Evolutionary conservation across 2,888 invertebrate genomes (phyloP), one percentile per base, ranked within the genome.

Genomic region (Metallyticus violacea): DNA sequence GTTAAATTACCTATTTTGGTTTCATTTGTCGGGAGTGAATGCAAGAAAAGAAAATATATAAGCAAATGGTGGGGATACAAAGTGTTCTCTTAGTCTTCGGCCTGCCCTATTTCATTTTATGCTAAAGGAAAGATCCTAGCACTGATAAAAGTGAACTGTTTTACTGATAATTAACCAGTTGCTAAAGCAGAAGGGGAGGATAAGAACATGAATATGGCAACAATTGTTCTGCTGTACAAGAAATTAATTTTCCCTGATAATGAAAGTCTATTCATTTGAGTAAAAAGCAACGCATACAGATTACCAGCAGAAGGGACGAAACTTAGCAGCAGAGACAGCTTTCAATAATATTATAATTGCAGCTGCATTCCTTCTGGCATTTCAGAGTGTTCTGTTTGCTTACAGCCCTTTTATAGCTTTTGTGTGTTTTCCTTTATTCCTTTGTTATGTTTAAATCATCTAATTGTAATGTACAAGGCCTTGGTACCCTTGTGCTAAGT

Each of bases 121-220:
- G 85, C 86, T 88, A 79, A 87, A 86, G 30, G 78, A 85, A 85
- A 85, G 26, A 85, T 81, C 82, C 79, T 86, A 86, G 80, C 82
- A 86, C 81, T 86, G 79, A 85, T 86, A 81, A 81, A 81, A 88
- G 78, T 88, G 85, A 87, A 87, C 85, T 86, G 84, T 87, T 88
- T 88, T 87, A 88, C 86, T 86, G 77, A 62, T 87, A 78, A 85
- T 86, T 87, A 88, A 87, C 86, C 86, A 88, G 77, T 87, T 88
- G 83, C 85, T 86, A 86, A 82, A 62, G 26, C 26, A 62, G 62
- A 62, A 82, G 62, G 62, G 28, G 40, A 62, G 40, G 29, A 25
- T 26, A 83, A 77, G 77, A 77, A 77, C 27, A 77, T 83, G 83
- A 83, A 83, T 25, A 83, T 83, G 28, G 28, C 28, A 28, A 28